Base-by-base conservation (phyloP, 1,140 invertebrate species). In the Drosophila mojavensis region DNA sequence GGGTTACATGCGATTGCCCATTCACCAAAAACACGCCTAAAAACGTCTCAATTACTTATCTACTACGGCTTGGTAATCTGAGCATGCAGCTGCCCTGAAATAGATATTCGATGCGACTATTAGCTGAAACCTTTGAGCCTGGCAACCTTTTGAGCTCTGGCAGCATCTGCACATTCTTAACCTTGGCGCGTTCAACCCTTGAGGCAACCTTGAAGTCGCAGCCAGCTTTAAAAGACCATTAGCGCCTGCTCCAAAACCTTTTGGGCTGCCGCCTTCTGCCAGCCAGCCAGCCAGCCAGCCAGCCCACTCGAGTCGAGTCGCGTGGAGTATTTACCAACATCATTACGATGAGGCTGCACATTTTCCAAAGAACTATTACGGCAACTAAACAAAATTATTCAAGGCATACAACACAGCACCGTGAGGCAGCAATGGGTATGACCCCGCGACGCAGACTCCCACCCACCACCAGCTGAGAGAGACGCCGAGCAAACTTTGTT, bases 341-440 rank as follows among this genome's bases (percentile, higher is more conserved):
- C 77, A 83, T 80, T 89, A 80, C 74, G 76, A 88, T 88, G 84
- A 88, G 80, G 74, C 77, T 80, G 83, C 84, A 88, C 70, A 89
- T 78, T 90, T 88, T 88, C 84, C 72, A 75, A 62, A 89, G 80
- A 88, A 88, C 73, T 86, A 85, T 85, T 81, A 85, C 75, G 67
- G 70, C 63, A 75, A 85, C 82, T 88, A 77, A 82, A 79, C 69
- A 79, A 77, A 83, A 83, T 79, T 83, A 88, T 79, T 88, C 83
- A 82, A 73, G 73, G 67, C 20, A 68, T 63, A 28, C 30, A 65
- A 24, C 20, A 24, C 20, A 24, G 20, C 20, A 24, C 48, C 59
- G 17, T 51, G 55, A 20, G 51, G 60, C 62, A 68, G 56, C 54
- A 56, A 20, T 54, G 15, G 24, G 50, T 24, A 30, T 54, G 41